Base-by-base conservation (phyloP, 1,140 invertebrate genomes). In the Hycleus phaleratus region DNA sequence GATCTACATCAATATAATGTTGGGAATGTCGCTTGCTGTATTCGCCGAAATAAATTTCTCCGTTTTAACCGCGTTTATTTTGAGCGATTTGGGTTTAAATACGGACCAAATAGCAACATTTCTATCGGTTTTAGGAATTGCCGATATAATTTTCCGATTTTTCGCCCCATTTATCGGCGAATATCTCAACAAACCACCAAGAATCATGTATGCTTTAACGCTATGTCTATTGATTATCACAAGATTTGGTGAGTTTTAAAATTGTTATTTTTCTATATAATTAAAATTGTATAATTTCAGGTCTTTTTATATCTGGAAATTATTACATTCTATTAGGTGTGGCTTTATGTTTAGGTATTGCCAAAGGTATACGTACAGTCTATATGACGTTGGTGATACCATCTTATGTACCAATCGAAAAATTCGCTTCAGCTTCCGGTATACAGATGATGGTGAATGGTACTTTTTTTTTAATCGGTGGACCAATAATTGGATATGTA, bases 11-110 rank as follows among this genome's bases (percentile, higher is more conserved):
- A 86, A 84, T 65, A 74, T 87, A 11, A 82, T 85, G 71, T 63
- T 85, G 25, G 85, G 85, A 0, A 75, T 87, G 52, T 84, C 82
- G 2, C 71, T 86, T 6, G 83, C 84, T 2, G 80, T 82, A 61
- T 84, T 85, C 58, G 81, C 79, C 3, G 85, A 87, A 71, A 67
- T 86, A 1, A 86, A 86, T 68, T 87, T 87, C 69, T 82, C 84
- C 1, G 74, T 86, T 3, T 69, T 87, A 26, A 84, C 82, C 2
- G 84, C 85, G 3, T 85, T 87, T 46, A 84, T 87, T 49, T 67
- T 87, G 38, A 74, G 71, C 2, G 85, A 86, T 59, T 82, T 78
- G 59, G 78, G 79, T 1, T 77, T 83, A 55, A 63, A 69, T 1
- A 84, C 79, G 24, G 49, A 69, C 2, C 76, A 84, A 72, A 79